Evolutionary conservation across 2,888 invertebrate species (phyloP).

Genomic region (Heliconius sara): DNA sequence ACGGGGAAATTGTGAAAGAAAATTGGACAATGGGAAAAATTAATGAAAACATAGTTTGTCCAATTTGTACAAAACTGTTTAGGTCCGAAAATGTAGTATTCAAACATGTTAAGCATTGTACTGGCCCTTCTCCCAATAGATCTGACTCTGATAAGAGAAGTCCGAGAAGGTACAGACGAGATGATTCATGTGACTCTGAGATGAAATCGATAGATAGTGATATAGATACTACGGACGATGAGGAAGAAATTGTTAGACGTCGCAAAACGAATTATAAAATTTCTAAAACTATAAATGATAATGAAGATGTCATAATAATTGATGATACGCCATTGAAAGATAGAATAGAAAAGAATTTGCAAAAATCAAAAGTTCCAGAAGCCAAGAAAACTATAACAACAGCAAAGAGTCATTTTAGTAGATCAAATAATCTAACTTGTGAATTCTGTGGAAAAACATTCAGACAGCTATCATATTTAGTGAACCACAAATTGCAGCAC

Average conservation of each 20-base stretch:
- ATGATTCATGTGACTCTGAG: constrained; percentile 65
- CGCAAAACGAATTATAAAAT: constrained; percentile 62
- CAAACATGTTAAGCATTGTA: constrained; percentile 82
- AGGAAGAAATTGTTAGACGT: constrained; percentile 59
- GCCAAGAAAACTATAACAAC: constrained; percentile 50
- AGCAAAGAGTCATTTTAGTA: constrained; percentile 50
- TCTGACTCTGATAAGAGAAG: constrained; percentile 74
- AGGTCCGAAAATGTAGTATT: constrained; percentile 80
- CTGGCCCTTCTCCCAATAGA: constrained; percentile 76
- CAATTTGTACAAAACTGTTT: constrained; percentile 79
- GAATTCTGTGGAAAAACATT: constrained; percentile 79
- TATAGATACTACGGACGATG: constrained; percentile 63
- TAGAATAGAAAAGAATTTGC: constrained; percentile 51
- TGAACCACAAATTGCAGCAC: constrained; percentile 74
- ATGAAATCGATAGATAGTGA: constrained; percentile 61
- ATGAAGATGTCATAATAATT: constrained; percentile 65
- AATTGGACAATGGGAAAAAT: constrained; percentile 84
- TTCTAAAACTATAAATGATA: constrained; percentile 54
- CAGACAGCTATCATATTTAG: constrained; percentile 76
- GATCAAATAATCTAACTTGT: constrained; percentile 64
- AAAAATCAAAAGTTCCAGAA: constrained; percentile 57
- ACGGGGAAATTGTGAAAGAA: constrained; percentile 68
- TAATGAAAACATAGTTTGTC: constrained; percentile 80
- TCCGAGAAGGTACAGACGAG: constrained; percentile 57
- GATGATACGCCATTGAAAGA: constrained; percentile 67